Evolutionary conservation across 2,113 vertebrate genomes (phyloP), one percentile per base, ranked within the genome.

Genomic region (Serilophus lunatus): DNA sequence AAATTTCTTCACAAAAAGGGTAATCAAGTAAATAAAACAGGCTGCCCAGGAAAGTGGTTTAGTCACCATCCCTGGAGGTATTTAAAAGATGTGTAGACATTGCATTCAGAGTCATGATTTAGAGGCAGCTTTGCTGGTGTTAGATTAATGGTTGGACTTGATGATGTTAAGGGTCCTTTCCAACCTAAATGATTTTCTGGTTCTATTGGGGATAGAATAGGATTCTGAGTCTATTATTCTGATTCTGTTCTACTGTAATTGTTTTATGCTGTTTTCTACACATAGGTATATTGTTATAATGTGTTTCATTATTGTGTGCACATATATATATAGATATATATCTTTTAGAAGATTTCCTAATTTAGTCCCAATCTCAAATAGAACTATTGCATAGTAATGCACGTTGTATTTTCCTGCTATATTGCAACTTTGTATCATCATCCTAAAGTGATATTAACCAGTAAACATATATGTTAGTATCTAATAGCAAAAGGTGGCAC

Each of bases 51-150:
- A 56, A 78, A 85, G 20, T 4, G 0, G 1, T 3, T 8, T 33
- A 84, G n/a, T 53, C 54, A 49, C 10, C 23, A 53, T 40, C 28
- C 20, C 31, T 26, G 28, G 14, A 65, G 14, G 2, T n/a, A 18
- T 65, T 35, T 29, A 77, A 59, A 54, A 91, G 49, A 20, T 0
- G 0, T 10, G 8, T 24, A 53, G 36, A 56, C 2, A 3, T 1
- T 10, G 9, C 3, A 9, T 36, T 69, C 19, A 42, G 28, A 36
- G 38, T 36, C 15, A 25, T 11, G 3, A 25, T 59, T 72, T 38
- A 50, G 35, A 25, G 23, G 25, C 49, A 28, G 42, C 23, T 70
- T 79, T 63, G 22, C 16, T 12, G 40, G 38, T 6, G 9, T 17
- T 36, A 50, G 36, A 11, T 80, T 49, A 72, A 18, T 28, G 25